phyloP scores from a whole-genome alignment of 2,113 vertebrate species.

The Zosterops hypoxanthus region DNA sequence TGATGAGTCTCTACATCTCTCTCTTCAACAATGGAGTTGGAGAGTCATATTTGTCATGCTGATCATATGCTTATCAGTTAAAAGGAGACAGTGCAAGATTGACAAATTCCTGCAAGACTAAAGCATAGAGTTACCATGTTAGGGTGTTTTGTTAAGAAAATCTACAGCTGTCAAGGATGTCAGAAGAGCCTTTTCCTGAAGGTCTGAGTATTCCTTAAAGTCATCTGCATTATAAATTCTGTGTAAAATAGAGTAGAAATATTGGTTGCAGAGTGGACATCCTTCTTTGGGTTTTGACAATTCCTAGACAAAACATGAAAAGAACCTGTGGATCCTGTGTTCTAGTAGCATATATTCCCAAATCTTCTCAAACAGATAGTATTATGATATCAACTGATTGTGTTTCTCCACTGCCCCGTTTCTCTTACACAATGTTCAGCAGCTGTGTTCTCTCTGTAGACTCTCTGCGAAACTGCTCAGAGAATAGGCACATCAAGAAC shows the following conservation, averaged over 20 bases:
- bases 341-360: conserved; percentile 83
- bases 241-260: conserved; percentile 85
- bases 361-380: conserved; percentile 84
- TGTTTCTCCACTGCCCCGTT: neutral
- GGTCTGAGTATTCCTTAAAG: conserved; percentile 80
- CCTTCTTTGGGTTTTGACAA: conserved; percentile 86
- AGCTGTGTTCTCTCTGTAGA: neutral
- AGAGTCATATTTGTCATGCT: conserved; percentile 80
- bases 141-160: conserved; percentile 84
- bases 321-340: conserved; percentile 84
- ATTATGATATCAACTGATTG: no score
- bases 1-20: conserved; percentile 79
- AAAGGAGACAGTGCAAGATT: conserved; percentile 80
- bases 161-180: conserved; percentile 69
- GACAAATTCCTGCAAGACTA: conserved; percentile 70
- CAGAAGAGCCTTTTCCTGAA: conserved; percentile 71
- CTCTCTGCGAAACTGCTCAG: neutral
- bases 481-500: neutral
- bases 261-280: conserved; percentile 86
- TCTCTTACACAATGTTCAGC: neutral
- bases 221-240: conserved; percentile 81
- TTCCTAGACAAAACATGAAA: conserved; percentile 85
- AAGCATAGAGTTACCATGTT: conserved; percentile 60
- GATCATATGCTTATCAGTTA: conserved; percentile 79
- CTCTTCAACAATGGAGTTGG: conserved; percentile 42